Evolutionary conservation across 2,888 invertebrate genomes (phyloP), one percentile per base, ranked within the genome.

Genomic region (Phania funesta): DNA sequence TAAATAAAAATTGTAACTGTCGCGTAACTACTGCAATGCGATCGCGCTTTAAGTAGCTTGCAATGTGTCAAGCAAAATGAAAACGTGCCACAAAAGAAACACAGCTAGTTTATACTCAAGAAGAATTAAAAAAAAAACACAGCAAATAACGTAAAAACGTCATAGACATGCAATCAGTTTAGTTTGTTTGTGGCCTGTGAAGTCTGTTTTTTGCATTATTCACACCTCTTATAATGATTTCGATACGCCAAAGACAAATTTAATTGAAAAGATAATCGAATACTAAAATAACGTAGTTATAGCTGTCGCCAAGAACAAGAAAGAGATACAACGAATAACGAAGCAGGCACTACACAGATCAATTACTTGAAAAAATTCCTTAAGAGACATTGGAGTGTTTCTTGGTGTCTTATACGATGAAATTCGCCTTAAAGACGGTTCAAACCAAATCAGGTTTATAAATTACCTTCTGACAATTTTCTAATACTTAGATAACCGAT

Each of bases 1-100:
- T 65, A 67, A 75, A 58, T 65, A 75, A 75, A 58, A 56, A 67
- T 48, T 58, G 32, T 75, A 67, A 58, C 56, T 67, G 58, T 75
- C 65, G 38, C 38, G 4, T 20, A 41, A 32, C 73, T 44, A 64
- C 29, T 56, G 64, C 32, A 58, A 44, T 41, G 46, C 64, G 22
- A 65, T 71, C 64, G 71, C 56, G 9, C 71, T 58, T 58, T 50
- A 58, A 65, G 20, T 50, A 41, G 64, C 71, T 60, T 71, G 64
- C 46, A 50, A 78, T 71, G 46, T 78, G 71, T 50, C 70, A 78
- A 78, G 29, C 20, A 11, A 22, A 67, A 67, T 41, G 22, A 38
- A 71, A 70, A 78, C 70, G 77, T 78, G 78, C 71, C 48, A 29
- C 71, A 24, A 54, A 54, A 41, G 9, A 8, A 50, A 38, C 11